Evolutionary conservation across 2,113 vertebrate genomes (phyloP).

Genomic region (Neodontobutis hainanensis): DNA sequence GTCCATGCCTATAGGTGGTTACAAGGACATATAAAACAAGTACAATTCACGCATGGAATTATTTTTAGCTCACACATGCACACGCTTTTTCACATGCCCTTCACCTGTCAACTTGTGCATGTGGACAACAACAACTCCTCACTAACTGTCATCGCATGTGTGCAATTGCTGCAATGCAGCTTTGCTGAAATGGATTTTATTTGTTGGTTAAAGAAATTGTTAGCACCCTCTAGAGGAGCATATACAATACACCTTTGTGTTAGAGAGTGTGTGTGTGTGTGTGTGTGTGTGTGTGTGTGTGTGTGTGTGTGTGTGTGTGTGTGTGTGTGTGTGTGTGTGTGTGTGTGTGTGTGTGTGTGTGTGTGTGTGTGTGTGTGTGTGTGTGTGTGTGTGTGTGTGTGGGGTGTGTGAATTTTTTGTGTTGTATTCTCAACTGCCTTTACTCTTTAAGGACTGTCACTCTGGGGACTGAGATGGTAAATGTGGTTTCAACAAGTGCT

Average conservation of each 20-base stretch:
- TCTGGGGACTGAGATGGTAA: constrained; percentile 8
- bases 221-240: constrained; percentile 23
- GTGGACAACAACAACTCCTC: constrained; percentile 50
- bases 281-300: background rate
- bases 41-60: constrained; percentile 36
- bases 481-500: constrained; percentile 13
- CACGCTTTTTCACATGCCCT: constrained; percentile 10
- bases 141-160: constrained; percentile 54
- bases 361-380: background rate
- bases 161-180: constrained; percentile 50
- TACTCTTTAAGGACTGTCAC: constrained; percentile 36
- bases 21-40: constrained; percentile 24
- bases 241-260: constrained; percentile 31
- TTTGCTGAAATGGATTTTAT: constrained; percentile 26
- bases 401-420: background rate
- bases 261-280: background rate
- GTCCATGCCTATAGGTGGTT: constrained; percentile 21
- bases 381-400: constrained; percentile 17
- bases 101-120: constrained; percentile 40
- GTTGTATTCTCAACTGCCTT: constrained; percentile 51
- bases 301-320: background rate
- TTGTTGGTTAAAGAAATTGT: constrained; percentile 25
- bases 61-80: background rate
- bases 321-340: background rate
- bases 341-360: background rate